A percentile compares a stretch with the other conserved stretches of the same genome.
phyloP scores from a whole-genome alignment of 92 coral and sea anemone genomes.

The Siderastrea radians region DNA sequence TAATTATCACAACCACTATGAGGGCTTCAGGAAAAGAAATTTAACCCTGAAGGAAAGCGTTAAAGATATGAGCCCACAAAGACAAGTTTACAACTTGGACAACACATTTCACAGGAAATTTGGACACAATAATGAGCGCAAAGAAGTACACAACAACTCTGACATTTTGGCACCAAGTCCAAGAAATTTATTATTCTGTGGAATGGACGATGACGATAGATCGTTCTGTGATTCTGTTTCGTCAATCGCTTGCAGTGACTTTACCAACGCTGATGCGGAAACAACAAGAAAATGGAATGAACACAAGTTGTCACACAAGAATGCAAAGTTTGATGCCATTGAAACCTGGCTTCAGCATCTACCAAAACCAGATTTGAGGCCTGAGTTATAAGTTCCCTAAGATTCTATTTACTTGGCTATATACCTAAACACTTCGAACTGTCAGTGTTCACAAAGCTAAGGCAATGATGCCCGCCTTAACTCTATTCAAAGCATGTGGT shows the following conservation, averaged over 20 bases:
- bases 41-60: slow-evolving; percentile 2
- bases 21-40: background rate
- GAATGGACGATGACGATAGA: background rate
- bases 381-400: too few species aligned
- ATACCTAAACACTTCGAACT: too few species aligned
- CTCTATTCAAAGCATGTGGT: too few species aligned
- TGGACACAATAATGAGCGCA: background rate
- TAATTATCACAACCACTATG: background rate
- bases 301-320: background rate
- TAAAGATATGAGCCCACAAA: background rate
- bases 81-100: slow-evolving; percentile 12
- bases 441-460: too few species aligned
- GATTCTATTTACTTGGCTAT: too few species aligned
- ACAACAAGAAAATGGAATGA: background rate
- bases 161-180: background rate
- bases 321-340: slow-evolving; percentile 3
- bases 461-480: too few species aligned
- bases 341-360: slow-evolving; percentile 22
- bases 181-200: background rate
- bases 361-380: background rate
- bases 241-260: slow-evolving; percentile 24
- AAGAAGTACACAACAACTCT: background rate
- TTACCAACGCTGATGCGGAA: background rate
- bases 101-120: slow-evolving; percentile 24
- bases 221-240: slow-evolving; percentile 40